phyloP scores from a whole-genome alignment of 2,797 vertebrate genomes.

The Margarornis squamiger region DNA sequence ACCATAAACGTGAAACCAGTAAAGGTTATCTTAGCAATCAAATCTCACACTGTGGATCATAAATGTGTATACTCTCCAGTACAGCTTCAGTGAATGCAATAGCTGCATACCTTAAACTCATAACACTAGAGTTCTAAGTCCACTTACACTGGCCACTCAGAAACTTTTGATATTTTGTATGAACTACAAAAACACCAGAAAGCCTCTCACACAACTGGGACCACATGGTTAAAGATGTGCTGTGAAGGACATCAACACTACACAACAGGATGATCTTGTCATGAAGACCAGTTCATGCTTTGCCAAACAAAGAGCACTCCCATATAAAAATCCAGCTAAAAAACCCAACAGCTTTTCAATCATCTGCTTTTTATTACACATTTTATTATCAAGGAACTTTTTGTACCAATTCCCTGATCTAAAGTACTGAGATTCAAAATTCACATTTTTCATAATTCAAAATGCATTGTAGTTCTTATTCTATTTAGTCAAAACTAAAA shows the following conservation, averaged over 20 bases:
- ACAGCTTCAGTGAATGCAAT: background rate
- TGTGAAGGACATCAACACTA: background rate
- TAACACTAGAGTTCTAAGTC: background rate
- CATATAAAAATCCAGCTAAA: background rate
- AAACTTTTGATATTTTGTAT: background rate
- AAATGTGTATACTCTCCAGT: background rate
- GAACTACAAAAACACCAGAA: background rate
- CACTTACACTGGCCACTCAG: background rate
- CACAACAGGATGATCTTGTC: background rate
- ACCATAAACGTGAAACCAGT: background rate
- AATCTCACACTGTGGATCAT: background rate
- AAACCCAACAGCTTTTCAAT: background rate
- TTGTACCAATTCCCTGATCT: background rate
- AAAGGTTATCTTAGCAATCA: background rate
- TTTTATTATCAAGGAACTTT: background rate
- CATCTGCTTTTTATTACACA: background rate
- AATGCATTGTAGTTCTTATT: background rate
- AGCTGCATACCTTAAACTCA: background rate
- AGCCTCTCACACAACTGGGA: background rate
- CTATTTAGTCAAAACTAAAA: slow-evolving; percentile 2
- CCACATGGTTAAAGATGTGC: rapidly evolving
- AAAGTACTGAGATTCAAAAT: background rate
- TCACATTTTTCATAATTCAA: background rate
- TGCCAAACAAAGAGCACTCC: background rate
- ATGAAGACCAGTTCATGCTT: background rate